Base-by-base conservation (phyloP, 2,888 invertebrate species). In the Mimumesa dahlbomi region DNA sequence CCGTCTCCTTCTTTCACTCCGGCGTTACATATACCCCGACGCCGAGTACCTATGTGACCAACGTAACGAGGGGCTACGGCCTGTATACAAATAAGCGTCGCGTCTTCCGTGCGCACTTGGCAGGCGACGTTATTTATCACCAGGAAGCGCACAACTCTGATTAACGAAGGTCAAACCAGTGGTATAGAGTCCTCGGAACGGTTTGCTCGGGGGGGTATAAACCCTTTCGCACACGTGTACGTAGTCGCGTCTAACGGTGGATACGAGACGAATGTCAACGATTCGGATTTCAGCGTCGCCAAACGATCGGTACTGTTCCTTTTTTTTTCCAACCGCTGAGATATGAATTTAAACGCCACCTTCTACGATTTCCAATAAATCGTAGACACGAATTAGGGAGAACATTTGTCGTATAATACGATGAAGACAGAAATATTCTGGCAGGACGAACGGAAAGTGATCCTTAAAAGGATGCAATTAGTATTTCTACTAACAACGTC, bases 131-230 rank as follows among this genome's bases (percentile, higher is more conserved):
- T 86, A 88, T 87, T 88, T 87, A 88, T 88, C 86, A 85, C 87
- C 87, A 87, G 88, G 87, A 88, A 88, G 84, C 83, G 80, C 76
- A 79, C 72, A 76, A 80, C 79, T 77, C 84, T 87, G 85, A 87
- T 87, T 87, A 87, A 87, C 86, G 87, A 87, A 87, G 87, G 87
- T 86, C 87, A 84, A 83, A 77, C 73, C 78, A 71, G 77, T n/a
- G n/a, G 72, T 45, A 68, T 56, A 65, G 77, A 74, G 67, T 68
- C 65, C 56, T 54, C 63, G 68, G 45, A 58, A 48, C 61, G 45
- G n/a, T 45, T 58, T 18, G 53, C 57, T 56, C 45, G 45, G 50
- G 61, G 58, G 36, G 58, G 29, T 59, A 40, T 43, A 21, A 68
- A 65, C 49, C 53, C 48, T 50, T 57, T 18, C 59, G 16, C 48